Conservation (phyloP, 1,140 invertebrate species). For the Tetramorium alpestre region DNA sequence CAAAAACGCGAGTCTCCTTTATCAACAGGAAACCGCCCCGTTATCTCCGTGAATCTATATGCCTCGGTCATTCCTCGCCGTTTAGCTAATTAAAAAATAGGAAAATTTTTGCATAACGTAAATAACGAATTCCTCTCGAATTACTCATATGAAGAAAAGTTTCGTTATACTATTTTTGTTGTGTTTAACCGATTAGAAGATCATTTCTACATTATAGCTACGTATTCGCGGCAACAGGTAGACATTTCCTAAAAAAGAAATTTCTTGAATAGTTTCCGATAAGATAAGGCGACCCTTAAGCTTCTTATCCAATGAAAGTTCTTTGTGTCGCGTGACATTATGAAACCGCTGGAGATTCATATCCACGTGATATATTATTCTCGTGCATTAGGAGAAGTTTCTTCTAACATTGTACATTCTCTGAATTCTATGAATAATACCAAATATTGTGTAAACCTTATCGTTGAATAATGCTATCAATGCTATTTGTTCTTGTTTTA, state of each 20-base stretch:
- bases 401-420: background rate
- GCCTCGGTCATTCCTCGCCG: background rate
- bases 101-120: background rate
- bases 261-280: slow-evolving; percentile 9
- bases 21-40: background rate
- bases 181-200: background rate
- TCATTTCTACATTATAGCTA: background rate
- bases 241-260: background rate
- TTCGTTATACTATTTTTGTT: slow-evolving; percentile 7
- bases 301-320: background rate
- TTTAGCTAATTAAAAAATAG: background rate
- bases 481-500: background rate
- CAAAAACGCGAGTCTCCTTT: slow-evolving; percentile 17
- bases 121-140: background rate
- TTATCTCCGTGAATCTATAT: background rate
- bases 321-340: slow-evolving; percentile 5
- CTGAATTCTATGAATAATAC: background rate
- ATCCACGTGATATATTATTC: slow-evolving; percentile 16
- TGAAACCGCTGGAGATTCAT: slow-evolving; percentile 5
- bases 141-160: background rate
- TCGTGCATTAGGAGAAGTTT: background rate
- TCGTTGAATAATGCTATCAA: background rate
- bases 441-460: background rate
- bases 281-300: background rate
- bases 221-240: slow-evolving; percentile 25